Conservation (phyloP, 2,888 invertebrate genomes). For the Drosophila mayaguana region DNA sequence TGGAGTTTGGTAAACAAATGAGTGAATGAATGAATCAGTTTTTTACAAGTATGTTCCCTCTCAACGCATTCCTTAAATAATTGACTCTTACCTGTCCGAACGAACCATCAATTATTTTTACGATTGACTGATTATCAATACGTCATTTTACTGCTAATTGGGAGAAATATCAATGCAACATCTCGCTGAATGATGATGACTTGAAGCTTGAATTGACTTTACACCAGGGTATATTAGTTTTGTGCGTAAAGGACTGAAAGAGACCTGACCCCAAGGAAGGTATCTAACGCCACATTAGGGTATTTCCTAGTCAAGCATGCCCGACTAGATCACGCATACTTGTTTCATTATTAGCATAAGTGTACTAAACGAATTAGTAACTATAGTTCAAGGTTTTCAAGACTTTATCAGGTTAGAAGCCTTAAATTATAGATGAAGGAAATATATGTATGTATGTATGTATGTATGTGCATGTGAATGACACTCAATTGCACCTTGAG, state of each 20-base stretch:
- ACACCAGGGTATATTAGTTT: too few species aligned
- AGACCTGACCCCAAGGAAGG: background rate
- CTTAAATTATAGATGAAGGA: too few species aligned
- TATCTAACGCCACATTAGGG: background rate
- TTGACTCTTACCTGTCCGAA: background rate
- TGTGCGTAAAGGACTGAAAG: background rate
- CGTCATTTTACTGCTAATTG: conserved; percentile 3
- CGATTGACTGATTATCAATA: background rate
- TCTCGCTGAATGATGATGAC: background rate
- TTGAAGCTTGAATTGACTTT: too few species aligned
- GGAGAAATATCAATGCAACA: background rate
- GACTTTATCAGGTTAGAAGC: too few species aligned
- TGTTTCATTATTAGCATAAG: background rate
- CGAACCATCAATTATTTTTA: background rate
- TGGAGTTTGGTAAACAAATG: background rate
- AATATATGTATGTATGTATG: too few species aligned
- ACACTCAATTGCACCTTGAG: conserved; percentile 27
- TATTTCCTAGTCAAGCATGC: background rate
- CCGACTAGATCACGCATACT: background rate
- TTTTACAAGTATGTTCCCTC: background rate
- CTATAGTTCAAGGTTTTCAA: background rate
- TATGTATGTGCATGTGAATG: background rate
- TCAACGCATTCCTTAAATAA: too few species aligned
- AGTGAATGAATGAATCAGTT: background rate
- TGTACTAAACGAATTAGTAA: background rate